Percentiles rank a stretch among this genome's conserved stretches.
These are phyloP conservation scores for Podocnemis expansa DNA, from an alignment of 2,113 vertebrate species.

Conservation along the genomic window DNA sequence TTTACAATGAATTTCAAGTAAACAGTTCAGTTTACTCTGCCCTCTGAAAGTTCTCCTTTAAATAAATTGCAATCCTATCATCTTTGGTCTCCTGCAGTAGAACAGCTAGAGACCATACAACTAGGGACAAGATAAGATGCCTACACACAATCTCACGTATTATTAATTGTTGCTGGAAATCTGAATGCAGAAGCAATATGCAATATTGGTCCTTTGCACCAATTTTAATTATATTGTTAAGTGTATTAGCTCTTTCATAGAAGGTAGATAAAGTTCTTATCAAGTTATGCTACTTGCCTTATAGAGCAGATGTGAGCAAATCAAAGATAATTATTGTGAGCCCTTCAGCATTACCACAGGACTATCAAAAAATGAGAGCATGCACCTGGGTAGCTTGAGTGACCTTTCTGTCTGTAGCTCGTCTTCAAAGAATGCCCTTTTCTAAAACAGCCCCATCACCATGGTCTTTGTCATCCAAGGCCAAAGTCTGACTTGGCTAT, in stretches of 20 bases:
- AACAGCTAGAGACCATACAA: not conserved
- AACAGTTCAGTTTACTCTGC: not conserved
- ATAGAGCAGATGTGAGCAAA: not conserved
- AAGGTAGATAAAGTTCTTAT: not conserved
- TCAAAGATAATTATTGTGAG: not conserved
- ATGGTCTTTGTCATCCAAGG: not conserved
- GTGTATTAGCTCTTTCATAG: not conserved
- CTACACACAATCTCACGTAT: not conserved
- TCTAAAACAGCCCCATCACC: slow-evolving; percentile 7
- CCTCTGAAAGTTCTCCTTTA: not conserved
- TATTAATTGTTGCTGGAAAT: not conserved
- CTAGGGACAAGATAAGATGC: not conserved
- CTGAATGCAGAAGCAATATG: not conserved
- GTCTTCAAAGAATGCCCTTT: slow-evolving; percentile 17
- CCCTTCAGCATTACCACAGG: not conserved
- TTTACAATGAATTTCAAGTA: not conserved
- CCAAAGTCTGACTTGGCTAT: slow-evolving; percentile 56
- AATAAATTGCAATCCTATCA: not conserved
- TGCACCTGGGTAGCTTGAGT: not conserved
- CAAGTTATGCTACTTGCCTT: not conserved
- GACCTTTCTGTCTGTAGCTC: not conserved
- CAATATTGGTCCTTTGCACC: not conserved
- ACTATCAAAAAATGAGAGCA: not conserved
- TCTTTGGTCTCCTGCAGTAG: not conserved
- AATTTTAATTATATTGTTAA: not conserved